A percentile compares a stretch with the other conserved stretches of the same genome.
These are phyloP conservation scores for Neocloeon triangulifer DNA, from an alignment of 1,140 invertebrate genomes.

Conservation along the genomic window DNA sequence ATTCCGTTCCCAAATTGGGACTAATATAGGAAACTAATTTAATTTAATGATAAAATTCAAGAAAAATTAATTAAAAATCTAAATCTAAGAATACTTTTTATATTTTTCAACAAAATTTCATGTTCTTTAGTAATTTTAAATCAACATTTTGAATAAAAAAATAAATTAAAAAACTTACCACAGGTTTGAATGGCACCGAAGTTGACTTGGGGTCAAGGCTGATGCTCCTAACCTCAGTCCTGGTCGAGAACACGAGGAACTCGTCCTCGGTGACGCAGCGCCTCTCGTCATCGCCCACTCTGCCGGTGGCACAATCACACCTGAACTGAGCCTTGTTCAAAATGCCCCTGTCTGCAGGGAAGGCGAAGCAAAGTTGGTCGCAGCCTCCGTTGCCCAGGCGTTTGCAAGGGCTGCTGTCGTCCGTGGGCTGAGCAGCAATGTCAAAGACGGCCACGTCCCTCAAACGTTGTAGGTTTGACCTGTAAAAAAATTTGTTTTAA, in stretches of 20 bases:
- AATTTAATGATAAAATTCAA: no score
- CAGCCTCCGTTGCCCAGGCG: constrained; percentile 54
- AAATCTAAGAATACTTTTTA: no score
- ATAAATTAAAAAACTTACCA: constrained; percentile 19
- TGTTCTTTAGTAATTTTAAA: no score
- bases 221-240: constrained; percentile 73
- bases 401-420: constrained; percentile 55
- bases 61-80: no score
- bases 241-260: constrained; percentile 74
- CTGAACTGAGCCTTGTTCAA: constrained; percentile 14
- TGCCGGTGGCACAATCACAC: constrained; percentile 83
- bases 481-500: no score
- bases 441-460: constrained; percentile 82
- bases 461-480: constrained; percentile 62
- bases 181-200: constrained; percentile 60
- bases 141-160: no score
- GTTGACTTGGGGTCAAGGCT: constrained; percentile 60
- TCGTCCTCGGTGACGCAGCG: constrained; percentile 61
- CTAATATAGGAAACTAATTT: no score
- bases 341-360: constrained; percentile 31
- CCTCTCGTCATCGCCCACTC: constrained; percentile 31
- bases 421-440: constrained; percentile 58
- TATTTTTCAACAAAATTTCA: no score
- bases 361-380: constrained; percentile 87
- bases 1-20: no score